Conservation (phyloP, 2,113 vertebrate genomes). For the Pterocles orientalis region DNA sequence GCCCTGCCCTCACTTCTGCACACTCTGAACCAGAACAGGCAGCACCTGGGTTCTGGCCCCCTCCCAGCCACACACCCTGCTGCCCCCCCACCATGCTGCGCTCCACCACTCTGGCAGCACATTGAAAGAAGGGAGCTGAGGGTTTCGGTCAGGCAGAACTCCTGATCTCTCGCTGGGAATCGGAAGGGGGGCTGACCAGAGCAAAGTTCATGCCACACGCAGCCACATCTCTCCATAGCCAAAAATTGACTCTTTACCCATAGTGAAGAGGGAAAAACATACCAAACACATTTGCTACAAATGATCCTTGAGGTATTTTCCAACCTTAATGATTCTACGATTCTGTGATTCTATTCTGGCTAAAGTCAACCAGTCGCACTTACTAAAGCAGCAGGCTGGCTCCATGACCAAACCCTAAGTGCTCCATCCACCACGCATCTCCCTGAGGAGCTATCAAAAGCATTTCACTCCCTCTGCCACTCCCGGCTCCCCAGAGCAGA, state of each 20-base stretch:
- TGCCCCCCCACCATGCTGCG: fast-evolving
- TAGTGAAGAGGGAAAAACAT: not conserved
- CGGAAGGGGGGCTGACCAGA: not conserved
- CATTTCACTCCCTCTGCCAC: not conserved
- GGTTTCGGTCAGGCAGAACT: not conserved
- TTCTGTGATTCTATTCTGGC: not conserved
- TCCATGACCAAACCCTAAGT: not conserved
- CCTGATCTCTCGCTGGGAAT: not conserved
- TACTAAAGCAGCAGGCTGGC: not conserved
- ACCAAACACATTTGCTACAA: not conserved
- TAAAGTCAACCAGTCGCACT: not conserved
- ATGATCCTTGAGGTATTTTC: too few relatives aligned
- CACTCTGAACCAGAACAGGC: fast-evolving
- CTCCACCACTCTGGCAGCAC: fast-evolving
- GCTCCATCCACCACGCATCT: not conserved
- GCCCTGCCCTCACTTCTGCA: not conserved
- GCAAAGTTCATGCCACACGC: fast-evolving
- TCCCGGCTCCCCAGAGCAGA: not conserved
- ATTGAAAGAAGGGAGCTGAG: not conserved
- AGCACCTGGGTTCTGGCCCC: not conserved
- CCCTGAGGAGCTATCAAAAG: not conserved
- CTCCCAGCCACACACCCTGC: not conserved
- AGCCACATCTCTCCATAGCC: not conserved
- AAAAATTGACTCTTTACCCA: not conserved
- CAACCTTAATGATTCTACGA: too few relatives aligned